phyloP scores from a whole-genome alignment of 1,140 invertebrate genomes.

The Physella acuta region DNA sequence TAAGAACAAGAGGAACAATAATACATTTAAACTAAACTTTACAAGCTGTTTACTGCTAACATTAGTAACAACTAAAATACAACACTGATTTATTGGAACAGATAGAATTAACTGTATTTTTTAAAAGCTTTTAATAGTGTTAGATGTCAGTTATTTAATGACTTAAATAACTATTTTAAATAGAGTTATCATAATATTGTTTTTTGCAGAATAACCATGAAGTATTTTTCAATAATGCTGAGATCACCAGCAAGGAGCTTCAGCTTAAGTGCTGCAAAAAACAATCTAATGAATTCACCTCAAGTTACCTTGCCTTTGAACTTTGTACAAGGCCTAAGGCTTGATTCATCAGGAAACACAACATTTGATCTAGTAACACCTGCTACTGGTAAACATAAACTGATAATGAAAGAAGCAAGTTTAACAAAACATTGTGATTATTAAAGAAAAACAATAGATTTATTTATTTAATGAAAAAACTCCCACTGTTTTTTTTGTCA shows the following conservation, averaged over 20 bases:
- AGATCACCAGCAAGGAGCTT: not conserved
- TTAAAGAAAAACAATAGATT: no score
- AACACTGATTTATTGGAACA: no score
- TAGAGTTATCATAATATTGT: not conserved
- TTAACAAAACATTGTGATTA: no score
- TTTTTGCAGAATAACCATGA: slow-evolving; percentile 9
- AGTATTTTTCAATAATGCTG: not conserved
- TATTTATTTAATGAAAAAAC: no score
- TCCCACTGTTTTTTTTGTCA: no score
- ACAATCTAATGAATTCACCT: not conserved
- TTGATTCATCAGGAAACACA: slow-evolving; percentile 33
- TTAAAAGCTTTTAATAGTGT: no score
- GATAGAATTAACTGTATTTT: no score
- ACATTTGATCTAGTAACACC: slow-evolving; percentile 50
- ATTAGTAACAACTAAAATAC: no score
- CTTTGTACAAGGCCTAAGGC: slow-evolving; percentile 47
- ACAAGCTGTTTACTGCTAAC: no score
- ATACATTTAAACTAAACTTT: no score
- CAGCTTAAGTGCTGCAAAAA: slow-evolving; percentile 4
- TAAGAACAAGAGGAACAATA: no score
- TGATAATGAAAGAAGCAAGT: no score
- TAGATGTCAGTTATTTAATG: not conserved
- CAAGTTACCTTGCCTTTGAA: slow-evolving; percentile 45
- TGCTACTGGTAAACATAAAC: not conserved
- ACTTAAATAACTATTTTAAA: not conserved